These are phyloP conservation scores for Brenthis daphne DNA, from an alignment of 2,888 invertebrate species.

Conservation along the genomic window DNA sequence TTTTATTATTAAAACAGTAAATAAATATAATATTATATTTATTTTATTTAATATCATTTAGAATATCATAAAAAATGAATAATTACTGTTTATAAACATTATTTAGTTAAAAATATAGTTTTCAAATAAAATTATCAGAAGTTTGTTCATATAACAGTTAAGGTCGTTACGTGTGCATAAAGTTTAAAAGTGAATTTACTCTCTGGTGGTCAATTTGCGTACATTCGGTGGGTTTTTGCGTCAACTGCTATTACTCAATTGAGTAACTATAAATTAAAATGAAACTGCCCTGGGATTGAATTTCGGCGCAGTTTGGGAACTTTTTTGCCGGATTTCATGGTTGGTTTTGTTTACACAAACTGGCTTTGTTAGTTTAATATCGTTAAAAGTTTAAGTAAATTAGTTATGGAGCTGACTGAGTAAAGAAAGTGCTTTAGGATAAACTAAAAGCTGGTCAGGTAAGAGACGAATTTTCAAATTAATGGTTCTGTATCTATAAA, in stretches of 20 bases:
- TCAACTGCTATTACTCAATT: conserved; percentile 38
- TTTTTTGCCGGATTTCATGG: conserved; percentile 24
- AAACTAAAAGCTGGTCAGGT: too few relatives aligned
- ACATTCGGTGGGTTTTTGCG: conserved; percentile 32
- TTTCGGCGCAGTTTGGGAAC: conserved; percentile 23
- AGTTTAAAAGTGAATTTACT: conserved; percentile 31
- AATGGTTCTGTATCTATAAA: too few relatives aligned
- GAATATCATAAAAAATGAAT: too few relatives aligned
- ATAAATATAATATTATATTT: too few relatives aligned
- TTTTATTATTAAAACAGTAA: too few relatives aligned
- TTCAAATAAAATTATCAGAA: conserved; percentile 10
- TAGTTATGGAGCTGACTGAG: not conserved
- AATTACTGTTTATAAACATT: not conserved
- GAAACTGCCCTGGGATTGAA: conserved; percentile 34
- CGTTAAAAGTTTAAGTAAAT: not conserved
- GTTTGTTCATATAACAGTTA: conserved; percentile 6
- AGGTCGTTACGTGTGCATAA: conserved; percentile 16
- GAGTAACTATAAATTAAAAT: conserved; percentile 37
- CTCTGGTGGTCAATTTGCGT: conserved; percentile 27
- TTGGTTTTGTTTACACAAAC: conserved; percentile 22
- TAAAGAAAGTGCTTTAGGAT: too few relatives aligned
- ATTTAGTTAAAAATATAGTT: not conserved
- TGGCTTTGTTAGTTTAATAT: conserved; percentile 2
- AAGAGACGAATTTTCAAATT: too few relatives aligned
- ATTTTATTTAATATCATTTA: too few relatives aligned